Conservation (phyloP, 2,888 invertebrate genomes). For the Dryomyza anilis region DNA sequence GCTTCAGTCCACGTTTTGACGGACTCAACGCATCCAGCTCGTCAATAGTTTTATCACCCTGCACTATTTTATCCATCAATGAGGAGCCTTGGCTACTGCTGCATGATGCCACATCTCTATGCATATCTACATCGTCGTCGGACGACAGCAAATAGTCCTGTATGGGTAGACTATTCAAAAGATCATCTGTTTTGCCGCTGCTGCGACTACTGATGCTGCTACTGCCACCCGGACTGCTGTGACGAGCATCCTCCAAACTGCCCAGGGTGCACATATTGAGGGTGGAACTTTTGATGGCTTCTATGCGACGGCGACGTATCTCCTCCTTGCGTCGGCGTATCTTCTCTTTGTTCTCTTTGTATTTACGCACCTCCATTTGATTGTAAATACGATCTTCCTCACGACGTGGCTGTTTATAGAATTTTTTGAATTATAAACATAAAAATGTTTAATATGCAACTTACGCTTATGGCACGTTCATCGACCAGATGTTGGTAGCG, state of each 20-base stretch:
- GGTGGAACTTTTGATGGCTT: conserved; percentile 33
- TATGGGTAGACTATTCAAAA: conserved; percentile 47
- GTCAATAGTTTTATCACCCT: conserved; percentile 53
- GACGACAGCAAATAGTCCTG: conserved; percentile 53
- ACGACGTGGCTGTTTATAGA: conserved; percentile 70
- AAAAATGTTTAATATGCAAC: conserved; percentile 28
- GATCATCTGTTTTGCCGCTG: conserved; percentile 27
- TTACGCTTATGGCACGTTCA: conserved; percentile 68
- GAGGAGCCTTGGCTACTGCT: conserved; percentile 46
- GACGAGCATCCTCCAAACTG: conserved; percentile 23
- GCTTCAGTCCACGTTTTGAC: conserved; percentile 45
- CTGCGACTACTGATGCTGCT: conserved; percentile 6
- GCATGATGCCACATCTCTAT: conserved; percentile 41
- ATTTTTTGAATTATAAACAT: not conserved
- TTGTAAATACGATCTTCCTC: conserved; percentile 78
- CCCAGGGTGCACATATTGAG: conserved; percentile 35
- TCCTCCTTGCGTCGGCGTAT: conserved; percentile 65
- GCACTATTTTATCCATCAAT: conserved; percentile 47
- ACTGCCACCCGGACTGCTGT: conserved; percentile 24
- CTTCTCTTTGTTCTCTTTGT: conserved; percentile 81
- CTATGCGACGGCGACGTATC: conserved; percentile 37
- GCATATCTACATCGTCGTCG: conserved; percentile 47
- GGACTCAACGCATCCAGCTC: conserved; percentile 54
- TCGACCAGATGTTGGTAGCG: conserved; percentile 64
- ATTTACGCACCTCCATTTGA: conserved; percentile 73